Percentiles rank a stretch among this genome's conserved stretches.
Conservation (phyloP, 2,113 vertebrate species). For the Ctenodactylus gundi region DNA sequence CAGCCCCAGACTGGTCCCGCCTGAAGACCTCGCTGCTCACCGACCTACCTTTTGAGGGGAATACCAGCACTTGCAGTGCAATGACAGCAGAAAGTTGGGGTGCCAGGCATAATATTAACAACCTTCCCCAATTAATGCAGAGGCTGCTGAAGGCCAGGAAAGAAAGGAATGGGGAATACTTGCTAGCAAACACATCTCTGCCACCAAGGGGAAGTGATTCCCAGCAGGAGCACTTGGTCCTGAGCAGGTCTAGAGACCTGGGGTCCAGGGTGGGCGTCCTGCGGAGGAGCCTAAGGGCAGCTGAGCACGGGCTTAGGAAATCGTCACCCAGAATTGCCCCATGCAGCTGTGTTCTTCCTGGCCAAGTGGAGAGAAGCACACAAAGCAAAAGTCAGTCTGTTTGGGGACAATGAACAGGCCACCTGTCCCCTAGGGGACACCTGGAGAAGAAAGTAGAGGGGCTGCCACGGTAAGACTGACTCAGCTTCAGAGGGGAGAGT, state of each 20-base stretch:
- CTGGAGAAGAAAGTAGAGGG: neutral
- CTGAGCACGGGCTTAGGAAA: neutral
- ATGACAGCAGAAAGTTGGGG: neutral
- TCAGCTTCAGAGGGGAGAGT: neutral
- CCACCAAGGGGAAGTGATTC: neutral
- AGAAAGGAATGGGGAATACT: neutral
- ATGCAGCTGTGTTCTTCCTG: constrained; percentile 9
- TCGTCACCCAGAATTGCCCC: neutral
- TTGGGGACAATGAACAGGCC: neutral
- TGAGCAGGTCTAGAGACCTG: neutral
- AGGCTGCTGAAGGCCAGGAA: neutral
- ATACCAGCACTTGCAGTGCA: neutral
- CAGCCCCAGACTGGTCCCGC: no score
- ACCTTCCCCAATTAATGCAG: neutral
- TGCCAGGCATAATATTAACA: neutral
- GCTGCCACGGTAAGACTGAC: neutral
- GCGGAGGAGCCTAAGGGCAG: constrained; percentile 10
- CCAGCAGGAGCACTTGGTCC: neutral
- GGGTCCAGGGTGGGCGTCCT: neutral
- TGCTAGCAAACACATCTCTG: neutral
- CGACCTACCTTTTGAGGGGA: neutral
- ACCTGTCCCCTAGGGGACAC: neutral
- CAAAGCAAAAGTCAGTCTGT: constrained; percentile 39
- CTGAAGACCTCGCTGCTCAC: fast-evolving
- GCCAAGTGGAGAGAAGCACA: neutral